Conservation (phyloP, 1,140 invertebrate species). For the Solen grandis region DNA sequence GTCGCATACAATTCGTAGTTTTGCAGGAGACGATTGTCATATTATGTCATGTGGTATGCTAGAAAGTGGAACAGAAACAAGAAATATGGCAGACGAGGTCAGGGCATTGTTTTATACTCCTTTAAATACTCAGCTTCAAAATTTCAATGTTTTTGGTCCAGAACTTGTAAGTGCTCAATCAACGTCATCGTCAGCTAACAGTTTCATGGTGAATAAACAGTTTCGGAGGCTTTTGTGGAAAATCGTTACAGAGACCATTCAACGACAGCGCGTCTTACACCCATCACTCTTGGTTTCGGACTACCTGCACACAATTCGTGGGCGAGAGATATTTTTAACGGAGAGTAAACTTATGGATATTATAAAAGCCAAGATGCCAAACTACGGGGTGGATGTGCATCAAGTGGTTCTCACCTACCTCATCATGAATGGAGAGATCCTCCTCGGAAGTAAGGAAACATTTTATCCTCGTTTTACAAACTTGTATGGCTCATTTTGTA, state of each 20-base stretch:
- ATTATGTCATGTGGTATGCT: constrained; percentile 38
- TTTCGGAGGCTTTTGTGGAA: constrained; percentile 38
- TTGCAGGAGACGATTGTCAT: constrained; percentile 44
- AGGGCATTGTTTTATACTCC: constrained; percentile 48
- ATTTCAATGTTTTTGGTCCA: constrained; percentile 43
- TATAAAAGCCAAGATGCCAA: constrained; percentile 34
- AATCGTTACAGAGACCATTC: constrained; percentile 35
- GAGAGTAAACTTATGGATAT: constrained; percentile 29
- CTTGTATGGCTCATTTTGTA: neutral
- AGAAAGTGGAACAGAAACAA: constrained; percentile 12
- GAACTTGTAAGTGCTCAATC: constrained; percentile 28
- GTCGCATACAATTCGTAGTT: constrained; percentile 40
- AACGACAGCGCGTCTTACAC: constrained; percentile 30
- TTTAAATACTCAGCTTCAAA: constrained; percentile 42
- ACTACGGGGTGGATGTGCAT: constrained; percentile 34
- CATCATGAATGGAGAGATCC: constrained; percentile 37
- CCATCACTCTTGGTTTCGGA: constrained; percentile 35
- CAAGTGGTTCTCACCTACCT: constrained; percentile 43
- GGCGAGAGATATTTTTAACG: constrained; percentile 20
- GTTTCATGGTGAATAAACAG: neutral
- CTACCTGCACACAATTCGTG: neutral
- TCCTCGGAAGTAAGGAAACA: constrained; percentile 36
- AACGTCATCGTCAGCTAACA: too few species aligned
- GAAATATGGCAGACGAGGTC: constrained; percentile 35
- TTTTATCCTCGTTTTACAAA: neutral